Base-by-base conservation (phyloP, 1,140 invertebrate genomes). In the Ruditapes philippinarum region DNA sequence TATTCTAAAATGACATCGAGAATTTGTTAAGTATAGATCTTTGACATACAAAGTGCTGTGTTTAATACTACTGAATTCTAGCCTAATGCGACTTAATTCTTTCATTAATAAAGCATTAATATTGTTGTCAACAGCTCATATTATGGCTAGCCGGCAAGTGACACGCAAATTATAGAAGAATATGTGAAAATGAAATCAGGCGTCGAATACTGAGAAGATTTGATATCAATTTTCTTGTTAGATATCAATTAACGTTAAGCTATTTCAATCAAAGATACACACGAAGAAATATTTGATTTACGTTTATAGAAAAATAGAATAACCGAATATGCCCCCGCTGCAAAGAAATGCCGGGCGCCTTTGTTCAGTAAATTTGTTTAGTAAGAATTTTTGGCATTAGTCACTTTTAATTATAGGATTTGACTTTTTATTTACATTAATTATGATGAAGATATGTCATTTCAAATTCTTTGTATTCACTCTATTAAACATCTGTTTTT, bases 181-280 rank as follows among this genome's bases (percentile, higher is more conserved):
- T 79, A 80, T 79, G 62, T 86, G 62, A 78, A 79, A 65, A 88
- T 76, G 45, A 80, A 88, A 79, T 88, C 49, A 79, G 57, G 38
- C 85, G 85, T 49, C 42, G 42, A 73, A 79, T 33, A 25, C 17
- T 25, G 33, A 42, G 57, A 70, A 25, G 85, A 88, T 78, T 78
- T 65, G 57, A 51, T 57, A 88, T 88, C 85, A 88, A 80, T 70
- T 88, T 80, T 68, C 85, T 80, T 88, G 76, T 87, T 31, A 65
- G 76, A 88, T 88, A 88, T 88, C 85, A 88, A 88, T 88, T 88
- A 88, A 78, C 49, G 45, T 73, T 73, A 49, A 33, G 4, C 45
- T 73, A 51, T 74, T 60, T 79, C 33, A 70, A 70, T 70, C 65
- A 40, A 70, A 31, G n/a, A 33, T 38, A 70, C 33, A 70, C 65